Evolutionary conservation across 2,888 invertebrate species (phyloP).

Genomic region (Norana najaformis): DNA sequence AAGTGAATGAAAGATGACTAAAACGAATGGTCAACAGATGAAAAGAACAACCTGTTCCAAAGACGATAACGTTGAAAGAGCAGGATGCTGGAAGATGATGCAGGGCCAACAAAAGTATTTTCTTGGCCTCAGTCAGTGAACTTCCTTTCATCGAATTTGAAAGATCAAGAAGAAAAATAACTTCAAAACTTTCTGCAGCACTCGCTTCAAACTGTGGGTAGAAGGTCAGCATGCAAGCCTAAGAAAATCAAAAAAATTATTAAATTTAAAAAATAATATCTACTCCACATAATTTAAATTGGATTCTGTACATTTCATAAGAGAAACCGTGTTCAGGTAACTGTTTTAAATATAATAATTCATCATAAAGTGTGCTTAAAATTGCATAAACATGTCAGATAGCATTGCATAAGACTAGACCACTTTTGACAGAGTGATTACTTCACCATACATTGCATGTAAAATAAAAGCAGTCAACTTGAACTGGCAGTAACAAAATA

Average conservation of each 20-base stretch:
- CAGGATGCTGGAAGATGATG: conserved; percentile 56
- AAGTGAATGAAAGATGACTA: background rate
- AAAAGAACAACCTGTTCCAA: conserved; percentile 57
- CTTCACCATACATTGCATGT: background rate
- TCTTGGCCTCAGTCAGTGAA: conserved; percentile 54
- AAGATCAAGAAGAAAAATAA: conserved; percentile 61
- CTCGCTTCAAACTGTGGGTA: conserved; percentile 63
- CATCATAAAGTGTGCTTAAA: background rate
- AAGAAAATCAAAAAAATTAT: conserved; percentile 30
- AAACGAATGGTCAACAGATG: background rate
- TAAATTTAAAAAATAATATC: too few species aligned
- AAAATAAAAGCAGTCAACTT: background rate
- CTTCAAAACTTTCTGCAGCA: conserved; percentile 49
- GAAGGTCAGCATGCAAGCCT: conserved; percentile 64
- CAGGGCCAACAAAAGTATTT: conserved; percentile 56
- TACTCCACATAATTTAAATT: too few species aligned
- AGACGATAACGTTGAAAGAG: conserved; percentile 63
- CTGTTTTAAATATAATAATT: background rate
- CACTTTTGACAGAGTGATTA: background rate
- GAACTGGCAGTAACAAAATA: background rate
- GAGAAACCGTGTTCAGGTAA: background rate
- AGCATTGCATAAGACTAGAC: background rate
- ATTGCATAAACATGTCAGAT: background rate
- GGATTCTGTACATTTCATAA: background rate
- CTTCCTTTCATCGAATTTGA: conserved; percentile 63